Evolutionary conservation across 2,797 vertebrate species (phyloP).

Genomic region (Acipenser ruthenus): DNA sequence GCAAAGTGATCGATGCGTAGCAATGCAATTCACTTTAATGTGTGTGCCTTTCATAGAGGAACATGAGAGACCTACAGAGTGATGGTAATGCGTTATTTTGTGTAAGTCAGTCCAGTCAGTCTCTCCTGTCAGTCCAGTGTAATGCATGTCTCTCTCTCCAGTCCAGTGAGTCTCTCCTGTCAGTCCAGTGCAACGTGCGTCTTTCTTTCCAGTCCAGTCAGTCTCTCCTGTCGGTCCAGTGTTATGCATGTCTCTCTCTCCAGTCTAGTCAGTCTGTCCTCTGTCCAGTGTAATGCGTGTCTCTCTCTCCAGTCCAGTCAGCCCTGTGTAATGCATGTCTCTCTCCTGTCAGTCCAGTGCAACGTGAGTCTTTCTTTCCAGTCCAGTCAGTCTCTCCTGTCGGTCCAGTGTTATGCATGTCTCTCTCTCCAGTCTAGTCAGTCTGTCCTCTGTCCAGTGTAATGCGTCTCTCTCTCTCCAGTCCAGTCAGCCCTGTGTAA

Average conservation of each 20-base stretch:
- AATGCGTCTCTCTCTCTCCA: neutral
- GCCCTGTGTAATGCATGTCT: too few species aligned
- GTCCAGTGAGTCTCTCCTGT: neutral
- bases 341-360: neutral
- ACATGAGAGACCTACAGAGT: too few species aligned
- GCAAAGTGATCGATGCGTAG: too few species aligned
- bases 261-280: too few species aligned
- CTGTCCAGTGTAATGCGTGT: neutral
- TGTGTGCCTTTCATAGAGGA: too few species aligned
- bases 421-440: too few species aligned
- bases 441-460: neutral
- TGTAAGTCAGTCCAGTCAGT: too few species aligned
- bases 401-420: too few species aligned
- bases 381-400: neutral
- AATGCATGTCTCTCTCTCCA: neutral
- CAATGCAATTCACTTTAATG: too few species aligned
- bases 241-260: neutral
- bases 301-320: neutral
- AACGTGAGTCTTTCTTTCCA: conserved; percentile 14
- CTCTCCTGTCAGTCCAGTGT: neutral
- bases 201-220: too few species aligned
- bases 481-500: too few species aligned
- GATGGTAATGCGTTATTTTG: too few species aligned
- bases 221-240: neutral
- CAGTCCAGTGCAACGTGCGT: neutral